phyloP scores from a whole-genome alignment of 2,888 invertebrate genomes.

The Pheosia tremula region DNA sequence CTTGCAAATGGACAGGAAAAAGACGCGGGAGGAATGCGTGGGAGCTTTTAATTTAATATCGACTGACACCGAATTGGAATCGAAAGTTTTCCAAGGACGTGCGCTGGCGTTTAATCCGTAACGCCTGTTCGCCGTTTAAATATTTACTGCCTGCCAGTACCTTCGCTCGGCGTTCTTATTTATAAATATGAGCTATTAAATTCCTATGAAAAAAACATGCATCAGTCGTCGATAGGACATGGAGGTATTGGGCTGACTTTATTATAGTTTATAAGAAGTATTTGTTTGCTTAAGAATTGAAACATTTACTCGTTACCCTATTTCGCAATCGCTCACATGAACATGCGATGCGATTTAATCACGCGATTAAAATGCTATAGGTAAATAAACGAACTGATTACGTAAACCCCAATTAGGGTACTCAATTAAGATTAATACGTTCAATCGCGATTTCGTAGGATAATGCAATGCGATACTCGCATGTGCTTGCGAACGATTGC shows the following conservation, averaged over 20 bases:
- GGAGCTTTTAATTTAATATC: conserved; percentile 84
- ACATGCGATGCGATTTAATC: no score
- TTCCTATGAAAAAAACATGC: conserved; percentile 43
- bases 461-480: no score
- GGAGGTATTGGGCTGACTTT: conserved; percentile 4
- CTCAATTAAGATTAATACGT: no score
- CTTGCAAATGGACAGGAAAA: conserved; percentile 85
- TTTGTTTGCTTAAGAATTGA: no score
- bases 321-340: no score
- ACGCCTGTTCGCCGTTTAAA: conserved; percentile 60
- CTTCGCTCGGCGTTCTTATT: conserved; percentile 46
- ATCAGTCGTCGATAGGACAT: conserved; percentile 20
- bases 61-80: conserved; percentile 83
- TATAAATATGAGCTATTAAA: conserved; percentile 57
- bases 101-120: conserved; percentile 71
- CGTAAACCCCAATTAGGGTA: no score
- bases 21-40: conserved; percentile 82
- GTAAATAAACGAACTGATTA: no score
- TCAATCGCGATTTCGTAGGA: no score
- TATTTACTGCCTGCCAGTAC: conserved; percentile 59
- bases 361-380: no score
- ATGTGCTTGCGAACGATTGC: no score
- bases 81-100: conserved; percentile 79
- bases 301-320: no score
- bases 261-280: background rate